These are phyloP conservation scores for Corythoichthys haematopterus DNA, from an alignment of 2,113 vertebrate species.

Conservation along the genomic window DNA sequence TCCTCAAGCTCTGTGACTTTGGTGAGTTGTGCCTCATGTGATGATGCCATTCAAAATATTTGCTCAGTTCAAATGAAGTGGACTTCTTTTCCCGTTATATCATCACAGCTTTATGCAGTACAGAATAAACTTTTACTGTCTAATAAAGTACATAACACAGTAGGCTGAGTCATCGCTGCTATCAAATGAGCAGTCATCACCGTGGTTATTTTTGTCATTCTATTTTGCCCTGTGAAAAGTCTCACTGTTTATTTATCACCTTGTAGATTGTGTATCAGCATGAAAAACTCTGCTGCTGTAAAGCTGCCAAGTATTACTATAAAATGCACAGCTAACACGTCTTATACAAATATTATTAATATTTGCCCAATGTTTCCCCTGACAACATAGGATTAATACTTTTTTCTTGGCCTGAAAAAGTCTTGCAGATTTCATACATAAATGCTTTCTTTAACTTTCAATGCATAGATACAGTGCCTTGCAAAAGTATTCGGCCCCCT, in stretches of 20 bases:
- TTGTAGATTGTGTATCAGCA: constrained; percentile 14
- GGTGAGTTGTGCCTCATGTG: constrained; percentile 73
- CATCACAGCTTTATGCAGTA: neutral
- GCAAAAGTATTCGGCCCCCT: too few relatives aligned
- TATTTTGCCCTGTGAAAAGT: constrained; percentile 30
- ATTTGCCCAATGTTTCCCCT: neutral
- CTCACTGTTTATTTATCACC: constrained; percentile 32
- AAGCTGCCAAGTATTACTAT: constrained; percentile 21
- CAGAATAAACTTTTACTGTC: neutral
- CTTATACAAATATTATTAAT: neutral
- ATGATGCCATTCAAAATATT: neutral
- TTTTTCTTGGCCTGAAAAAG: neutral
- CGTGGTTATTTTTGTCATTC: constrained; percentile 10
- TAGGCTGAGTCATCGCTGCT: neutral
- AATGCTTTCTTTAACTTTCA: neutral
- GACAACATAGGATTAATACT: constrained; percentile 2
- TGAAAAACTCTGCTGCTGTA: constrained; percentile 23
- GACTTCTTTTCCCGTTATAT: constrained; percentile 7
- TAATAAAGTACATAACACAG: neutral
- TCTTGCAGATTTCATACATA: neutral
- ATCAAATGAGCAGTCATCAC: constrained; percentile 11
- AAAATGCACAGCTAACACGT: neutral
- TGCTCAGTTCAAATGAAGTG: neutral
- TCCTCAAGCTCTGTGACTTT: constrained; percentile 97
- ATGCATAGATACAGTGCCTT: too few relatives aligned